A percentile compares a stretch with the other conserved stretches of the same genome.
Evolutionary conservation across 2,113 vertebrate species (phyloP).

Genomic region (Ciconia maguari): DNA sequence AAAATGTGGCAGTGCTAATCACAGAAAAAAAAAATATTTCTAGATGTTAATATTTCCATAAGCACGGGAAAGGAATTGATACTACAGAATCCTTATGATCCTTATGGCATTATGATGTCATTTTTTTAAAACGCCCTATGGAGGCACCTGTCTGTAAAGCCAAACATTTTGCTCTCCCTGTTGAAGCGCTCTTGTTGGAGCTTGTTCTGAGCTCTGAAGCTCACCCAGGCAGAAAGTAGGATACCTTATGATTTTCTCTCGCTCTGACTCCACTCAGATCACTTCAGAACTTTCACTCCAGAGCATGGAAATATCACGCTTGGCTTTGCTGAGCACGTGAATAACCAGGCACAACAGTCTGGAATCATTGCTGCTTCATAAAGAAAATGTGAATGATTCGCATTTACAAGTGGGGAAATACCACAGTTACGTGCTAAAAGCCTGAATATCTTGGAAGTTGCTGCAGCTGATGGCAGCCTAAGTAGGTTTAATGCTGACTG

Average conservation of each 20-base stretch:
- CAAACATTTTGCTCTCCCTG: not conserved
- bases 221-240: not conserved
- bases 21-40: not conserved
- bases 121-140: not conserved
- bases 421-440: not conserved
- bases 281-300: not conserved
- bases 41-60: not conserved
- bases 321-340: not conserved
- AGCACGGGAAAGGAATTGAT: not conserved
- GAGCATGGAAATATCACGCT: not conserved
- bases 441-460: not conserved
- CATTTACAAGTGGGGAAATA: not conserved
- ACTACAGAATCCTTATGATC: not conserved
- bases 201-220: not conserved
- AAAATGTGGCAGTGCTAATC: not conserved
- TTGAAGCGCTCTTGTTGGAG: not conserved
- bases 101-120: not conserved
- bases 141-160: not conserved
- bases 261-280: not conserved
- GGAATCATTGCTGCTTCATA: not conserved
- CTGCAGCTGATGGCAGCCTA: not conserved
- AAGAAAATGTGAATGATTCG: not conserved
- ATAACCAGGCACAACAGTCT: not conserved
- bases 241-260: not conserved
- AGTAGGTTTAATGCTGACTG: not conserved